Conservation (phyloP, 1,140 invertebrate genomes). For the Ctenoplectra terminalis region DNA sequence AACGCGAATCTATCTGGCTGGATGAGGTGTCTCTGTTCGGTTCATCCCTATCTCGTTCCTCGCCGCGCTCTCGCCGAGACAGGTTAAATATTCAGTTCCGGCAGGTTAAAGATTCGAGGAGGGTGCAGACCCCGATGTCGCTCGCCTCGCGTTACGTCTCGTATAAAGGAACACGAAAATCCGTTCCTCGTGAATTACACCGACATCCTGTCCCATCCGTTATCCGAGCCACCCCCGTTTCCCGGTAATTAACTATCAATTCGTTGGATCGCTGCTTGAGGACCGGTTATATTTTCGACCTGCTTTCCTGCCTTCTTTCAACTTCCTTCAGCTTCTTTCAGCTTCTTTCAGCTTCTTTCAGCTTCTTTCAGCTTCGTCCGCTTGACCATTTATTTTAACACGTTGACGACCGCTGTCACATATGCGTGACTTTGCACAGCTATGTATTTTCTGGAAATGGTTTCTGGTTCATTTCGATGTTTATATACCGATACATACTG, state of each 20-base stretch:
- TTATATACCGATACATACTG: too few relatives aligned
- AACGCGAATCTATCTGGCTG: slow-evolving; percentile 50
- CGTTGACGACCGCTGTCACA: too few relatives aligned
- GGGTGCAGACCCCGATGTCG: slow-evolving; percentile 59
- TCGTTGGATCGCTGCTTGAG: slow-evolving; percentile 68
- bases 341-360: too few relatives aligned
- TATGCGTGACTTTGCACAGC: too few relatives aligned
- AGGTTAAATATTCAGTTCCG: slow-evolving; percentile 72
- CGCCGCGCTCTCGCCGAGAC: slow-evolving; percentile 46
- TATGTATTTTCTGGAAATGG: too few relatives aligned
- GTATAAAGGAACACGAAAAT: slow-evolving; percentile 76
- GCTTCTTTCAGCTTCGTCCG: too few relatives aligned
- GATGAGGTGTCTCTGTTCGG: slow-evolving; percentile 50
- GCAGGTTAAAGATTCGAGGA: slow-evolving; percentile 70
- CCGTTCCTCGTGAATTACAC: slow-evolving; percentile 74
- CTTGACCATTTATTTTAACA: slow-evolving; percentile 4
- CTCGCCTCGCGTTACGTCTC: slow-evolving; percentile 56
- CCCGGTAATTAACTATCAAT: slow-evolving; percentile 77
- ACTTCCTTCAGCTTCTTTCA: too few relatives aligned
- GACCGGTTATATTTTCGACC: slow-evolving; percentile 66
- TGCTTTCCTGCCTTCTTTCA: background rate
- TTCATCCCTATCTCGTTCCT: slow-evolving; percentile 41
- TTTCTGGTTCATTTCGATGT: too few relatives aligned
- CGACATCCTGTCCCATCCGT: slow-evolving; percentile 73
- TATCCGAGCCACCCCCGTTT: slow-evolving; percentile 71